These are phyloP conservation scores for Coregonus suidteri DNA, from an alignment of 2,797 vertebrate species.

Conservation along the genomic window DNA sequence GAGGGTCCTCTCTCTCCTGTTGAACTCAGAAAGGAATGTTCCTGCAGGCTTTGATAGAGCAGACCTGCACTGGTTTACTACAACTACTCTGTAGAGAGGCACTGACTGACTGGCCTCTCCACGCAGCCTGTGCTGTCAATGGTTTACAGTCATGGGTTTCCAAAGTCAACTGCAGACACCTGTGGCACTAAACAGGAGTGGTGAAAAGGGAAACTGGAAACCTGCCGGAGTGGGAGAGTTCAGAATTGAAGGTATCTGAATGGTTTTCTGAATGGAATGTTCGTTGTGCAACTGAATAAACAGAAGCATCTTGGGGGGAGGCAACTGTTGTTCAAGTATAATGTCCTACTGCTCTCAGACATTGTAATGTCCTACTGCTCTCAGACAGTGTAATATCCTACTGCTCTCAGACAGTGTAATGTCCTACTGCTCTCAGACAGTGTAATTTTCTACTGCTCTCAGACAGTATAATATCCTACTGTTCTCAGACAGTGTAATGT, in stretches of 20 bases:
- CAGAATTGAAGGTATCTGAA: neutral
- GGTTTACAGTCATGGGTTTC: neutral
- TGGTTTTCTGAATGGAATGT: neutral
- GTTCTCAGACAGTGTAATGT: too few species aligned
- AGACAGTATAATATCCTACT: too few species aligned
- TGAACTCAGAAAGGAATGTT: conserved; percentile 56
- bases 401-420: too few species aligned
- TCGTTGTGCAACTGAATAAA: neutral
- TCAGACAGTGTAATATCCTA: too few species aligned
- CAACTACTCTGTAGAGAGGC: neutral
- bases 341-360: too few species aligned
- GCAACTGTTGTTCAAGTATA: neutral
- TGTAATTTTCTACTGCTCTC: too few species aligned
- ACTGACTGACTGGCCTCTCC: neutral
- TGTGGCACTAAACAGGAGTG: neutral
- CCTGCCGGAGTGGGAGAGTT: neutral
- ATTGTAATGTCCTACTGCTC: too few species aligned
- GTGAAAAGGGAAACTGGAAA: neutral
- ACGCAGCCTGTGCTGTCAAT: neutral
- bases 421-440: too few species aligned
- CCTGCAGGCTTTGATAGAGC: neutral
- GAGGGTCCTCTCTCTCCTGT: conserved; percentile 41
- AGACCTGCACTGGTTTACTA: neutral
- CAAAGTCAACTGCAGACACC: conserved; percentile 7
- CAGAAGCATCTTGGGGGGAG: neutral